Evolutionary conservation across 2,797 vertebrate species (phyloP), one percentile per base, ranked within the genome.

Genomic region (Anguilla anguilla): DNA sequence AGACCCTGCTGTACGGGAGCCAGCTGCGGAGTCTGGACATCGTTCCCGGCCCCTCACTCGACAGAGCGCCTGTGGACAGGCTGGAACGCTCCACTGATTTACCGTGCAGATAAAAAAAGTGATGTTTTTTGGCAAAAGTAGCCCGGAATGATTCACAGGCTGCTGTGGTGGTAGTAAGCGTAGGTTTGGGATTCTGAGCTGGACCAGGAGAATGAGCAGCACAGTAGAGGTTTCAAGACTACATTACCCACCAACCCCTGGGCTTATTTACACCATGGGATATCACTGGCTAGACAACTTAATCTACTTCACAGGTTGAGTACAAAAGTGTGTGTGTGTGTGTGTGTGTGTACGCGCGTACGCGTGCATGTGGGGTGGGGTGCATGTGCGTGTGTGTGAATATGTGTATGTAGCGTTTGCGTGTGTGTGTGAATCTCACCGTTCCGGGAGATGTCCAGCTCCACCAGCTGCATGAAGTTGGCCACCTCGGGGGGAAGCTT

Each of bases 391-490:
- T 19, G 15, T 13, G 3, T 35, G 31, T 72, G 69, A 0, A 1
- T 11, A 2, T 46, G 43, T 22, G 77, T 49, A 1, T 51, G 79
- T 51, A 6, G 35, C 15, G 39, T 39, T 11, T 6, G 17, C 5
- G 19, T 6, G 74, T 31, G 10, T 17, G 15, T 6, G 19, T n/a
- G 49, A 1, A 17, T 31, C 86, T 87, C 82, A 99, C 98, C 99
- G 0, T 99, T 99, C 91, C 97, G 97, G 92, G 98, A 99, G 92
- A 99, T 98, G 93, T 99, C 99, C 93, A 99, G 95, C 91, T 99
- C 99, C 94, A 99, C 99, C 94, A 99, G 97, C 91, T 99, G 98
- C 97, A 99, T 99, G 94, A 99, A 99, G 96, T 99, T 99, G 90
- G 98, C 98, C 91, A 99, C 98, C 92, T 99, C 99, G 0, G 99